These are phyloP conservation scores for Talpa occidentalis DNA, from an alignment of 2,113 vertebrate species.

Conservation along the genomic window DNA sequence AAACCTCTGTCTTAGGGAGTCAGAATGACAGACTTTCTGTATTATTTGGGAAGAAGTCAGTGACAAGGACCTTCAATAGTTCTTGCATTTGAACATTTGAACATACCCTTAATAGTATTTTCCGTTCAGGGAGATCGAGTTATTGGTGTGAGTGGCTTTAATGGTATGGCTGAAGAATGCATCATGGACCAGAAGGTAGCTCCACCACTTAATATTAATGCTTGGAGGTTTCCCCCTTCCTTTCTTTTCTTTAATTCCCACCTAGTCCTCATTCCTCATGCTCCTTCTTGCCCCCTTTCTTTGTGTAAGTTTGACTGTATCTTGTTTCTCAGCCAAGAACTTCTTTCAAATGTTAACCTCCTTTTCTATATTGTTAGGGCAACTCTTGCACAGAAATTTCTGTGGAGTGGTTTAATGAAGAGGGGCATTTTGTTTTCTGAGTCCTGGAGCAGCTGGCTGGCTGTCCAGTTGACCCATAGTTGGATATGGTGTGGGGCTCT, in stretches of 20 bases:
- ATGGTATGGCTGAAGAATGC: conserved; percentile 50
- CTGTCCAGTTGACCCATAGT: neutral
- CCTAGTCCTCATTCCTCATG: neutral
- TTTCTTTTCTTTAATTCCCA: conserved; percentile 2
- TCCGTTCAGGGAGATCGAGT: conserved; percentile 74
- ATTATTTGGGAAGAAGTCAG: neutral
- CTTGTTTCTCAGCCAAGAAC: conserved; percentile 48
- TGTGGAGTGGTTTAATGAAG: conserved; percentile 8
- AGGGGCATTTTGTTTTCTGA: conserved; percentile 35
- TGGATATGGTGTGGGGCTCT: conserved; percentile 31
- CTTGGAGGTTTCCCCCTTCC: neutral
- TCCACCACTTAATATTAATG: neutral
- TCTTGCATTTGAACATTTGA: neutral
- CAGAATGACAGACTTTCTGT: conserved; percentile 23
- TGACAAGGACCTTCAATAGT: neutral
- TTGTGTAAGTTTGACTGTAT: neutral
- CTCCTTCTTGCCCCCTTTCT: neutral
- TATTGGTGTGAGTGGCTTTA: conserved; percentile 48
- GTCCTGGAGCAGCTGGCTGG: neutral
- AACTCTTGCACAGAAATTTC: neutral
- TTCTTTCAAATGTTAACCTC: conserved; percentile 32
- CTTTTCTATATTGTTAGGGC: neutral
- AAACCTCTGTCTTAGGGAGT: neutral
- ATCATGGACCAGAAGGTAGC: conserved; percentile 71
- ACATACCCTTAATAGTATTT: neutral